These are phyloP conservation scores for Datnioides undecimradiatus DNA, from an alignment of 2,113 vertebrate genomes.

Conservation along the genomic window DNA sequence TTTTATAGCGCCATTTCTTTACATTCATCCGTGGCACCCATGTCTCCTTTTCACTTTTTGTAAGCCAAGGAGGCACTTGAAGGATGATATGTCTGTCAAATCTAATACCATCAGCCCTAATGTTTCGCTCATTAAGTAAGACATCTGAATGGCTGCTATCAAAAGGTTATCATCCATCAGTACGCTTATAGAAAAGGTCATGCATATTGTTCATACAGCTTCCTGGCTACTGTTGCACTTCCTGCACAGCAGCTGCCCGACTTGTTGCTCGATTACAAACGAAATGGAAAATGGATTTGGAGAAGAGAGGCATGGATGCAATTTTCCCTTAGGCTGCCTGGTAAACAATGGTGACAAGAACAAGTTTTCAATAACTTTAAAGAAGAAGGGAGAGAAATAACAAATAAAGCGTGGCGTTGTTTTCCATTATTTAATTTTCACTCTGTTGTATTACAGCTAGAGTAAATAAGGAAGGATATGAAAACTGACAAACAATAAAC, in stretches of 20 bases:
- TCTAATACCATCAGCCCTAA: neutral
- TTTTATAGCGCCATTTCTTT: slow-evolving; percentile 34
- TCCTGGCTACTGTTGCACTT: neutral
- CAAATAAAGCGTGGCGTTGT: slow-evolving; percentile 51
- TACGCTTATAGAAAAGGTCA: neutral
- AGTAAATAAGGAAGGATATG: slow-evolving; percentile 62
- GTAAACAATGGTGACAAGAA: slow-evolving; percentile 65
- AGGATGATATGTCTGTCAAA: slow-evolving; percentile 19
- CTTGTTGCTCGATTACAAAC: neutral
- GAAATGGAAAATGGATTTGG: slow-evolving; percentile 42
- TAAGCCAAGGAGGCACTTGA: slow-evolving; percentile 22
- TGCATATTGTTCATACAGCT: neutral
- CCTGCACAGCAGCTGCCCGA: neutral
- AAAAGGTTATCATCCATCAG: neutral
- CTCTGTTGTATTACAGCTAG: slow-evolving; percentile 30
- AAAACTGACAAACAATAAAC: slow-evolving; percentile 67
- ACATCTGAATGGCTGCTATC: neutral
- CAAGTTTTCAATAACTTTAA: slow-evolving; percentile 66
- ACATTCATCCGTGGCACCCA: slow-evolving; percentile 11
- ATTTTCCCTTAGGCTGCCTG: slow-evolving; percentile 23
- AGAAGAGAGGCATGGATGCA: slow-evolving; percentile 25
- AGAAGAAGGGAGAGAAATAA: slow-evolving; percentile 50
- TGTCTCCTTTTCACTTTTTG: slow-evolving; percentile 14
- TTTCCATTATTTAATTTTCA: slow-evolving; percentile 61
- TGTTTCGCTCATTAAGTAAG: slow-evolving; percentile 16